Evolutionary conservation across 1,140 invertebrate genomes (phyloP).

Genomic region (Battus philenor): DNA sequence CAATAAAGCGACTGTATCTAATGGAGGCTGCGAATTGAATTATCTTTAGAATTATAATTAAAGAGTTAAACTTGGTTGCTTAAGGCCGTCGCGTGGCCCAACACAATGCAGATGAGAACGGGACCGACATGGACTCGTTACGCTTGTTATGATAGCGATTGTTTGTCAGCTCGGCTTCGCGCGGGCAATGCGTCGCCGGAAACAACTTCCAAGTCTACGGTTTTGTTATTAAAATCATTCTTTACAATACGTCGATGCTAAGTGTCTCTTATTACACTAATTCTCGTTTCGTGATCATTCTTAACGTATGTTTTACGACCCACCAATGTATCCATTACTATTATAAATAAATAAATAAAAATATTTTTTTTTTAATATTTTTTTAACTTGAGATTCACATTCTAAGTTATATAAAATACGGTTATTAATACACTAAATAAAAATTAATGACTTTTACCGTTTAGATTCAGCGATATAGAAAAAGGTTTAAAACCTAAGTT

Average conservation of each 20-base stretch:
- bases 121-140: conserved; percentile 49
- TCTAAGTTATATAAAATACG: background rate
- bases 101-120: conserved; percentile 53
- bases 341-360: too few relatives aligned
- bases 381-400: background rate
- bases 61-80: conserved; percentile 20
- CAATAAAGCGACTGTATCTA: background rate
- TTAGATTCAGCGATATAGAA: background rate
- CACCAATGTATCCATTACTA: too few relatives aligned
- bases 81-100: conserved; percentile 28
- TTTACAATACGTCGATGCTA: conserved; percentile 4
- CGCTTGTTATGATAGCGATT: conserved; percentile 54
- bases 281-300: background rate
- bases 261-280: conserved; percentile 16
- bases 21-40: conserved; percentile 5
- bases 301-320: too few relatives aligned
- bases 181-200: conserved; percentile 26
- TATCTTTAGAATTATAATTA: conserved; percentile 12
- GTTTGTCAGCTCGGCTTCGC: conserved; percentile 39
- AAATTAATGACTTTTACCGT: background rate
- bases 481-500: background rate
- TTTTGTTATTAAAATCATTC: conserved; percentile 28
- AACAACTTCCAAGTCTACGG: conserved; percentile 25
- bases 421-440: background rate
- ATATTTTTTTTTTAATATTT: too few relatives aligned